Conservation (phyloP, 2,797 vertebrate genomes). For the Takifugu ocellatus region DNA sequence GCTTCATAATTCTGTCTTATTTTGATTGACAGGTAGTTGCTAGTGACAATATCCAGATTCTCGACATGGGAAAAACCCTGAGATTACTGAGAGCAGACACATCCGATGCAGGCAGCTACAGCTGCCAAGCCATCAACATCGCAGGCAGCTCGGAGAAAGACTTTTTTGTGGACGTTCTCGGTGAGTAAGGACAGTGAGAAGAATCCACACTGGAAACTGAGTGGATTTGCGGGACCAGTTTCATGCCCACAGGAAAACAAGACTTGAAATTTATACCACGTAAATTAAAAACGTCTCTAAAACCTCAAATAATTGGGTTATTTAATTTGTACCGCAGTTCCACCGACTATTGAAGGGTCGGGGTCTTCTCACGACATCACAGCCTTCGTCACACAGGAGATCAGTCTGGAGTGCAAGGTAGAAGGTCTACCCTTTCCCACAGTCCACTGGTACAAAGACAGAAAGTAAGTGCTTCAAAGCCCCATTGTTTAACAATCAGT, state of each 20-base stretch:
- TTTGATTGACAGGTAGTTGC: conserved; percentile 78
- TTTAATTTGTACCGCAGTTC: conserved; percentile 73
- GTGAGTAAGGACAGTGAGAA: conserved; percentile 64
- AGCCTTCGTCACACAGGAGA: conserved; percentile 80
- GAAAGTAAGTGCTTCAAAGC: conserved; percentile 81
- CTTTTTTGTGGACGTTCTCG: conserved; percentile 84
- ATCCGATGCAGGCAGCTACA: conserved; percentile 83
- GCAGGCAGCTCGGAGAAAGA: conserved; percentile 88
- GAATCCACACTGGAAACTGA: background rate
- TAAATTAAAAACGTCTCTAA: background rate
- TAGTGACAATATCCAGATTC: conserved; percentile 78
- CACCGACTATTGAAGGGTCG: conserved; percentile 80
- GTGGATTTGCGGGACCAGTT: background rate
- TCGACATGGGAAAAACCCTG: conserved; percentile 83
- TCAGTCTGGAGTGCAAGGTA: conserved; percentile 84
- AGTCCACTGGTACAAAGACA: conserved; percentile 95
- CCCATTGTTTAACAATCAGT: background rate
- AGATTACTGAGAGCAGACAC: conserved; percentile 77
- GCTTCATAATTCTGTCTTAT: conserved; percentile 11
- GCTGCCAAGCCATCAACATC: conserved; percentile 86
- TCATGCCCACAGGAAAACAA: background rate
- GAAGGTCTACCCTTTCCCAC: conserved; percentile 85
- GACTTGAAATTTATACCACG: conserved; percentile 1
- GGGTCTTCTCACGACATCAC: conserved; percentile 73
- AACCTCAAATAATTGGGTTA: background rate